Conservation (phyloP, 2,113 vertebrate species). For the Neotragus moschatus region DNA sequence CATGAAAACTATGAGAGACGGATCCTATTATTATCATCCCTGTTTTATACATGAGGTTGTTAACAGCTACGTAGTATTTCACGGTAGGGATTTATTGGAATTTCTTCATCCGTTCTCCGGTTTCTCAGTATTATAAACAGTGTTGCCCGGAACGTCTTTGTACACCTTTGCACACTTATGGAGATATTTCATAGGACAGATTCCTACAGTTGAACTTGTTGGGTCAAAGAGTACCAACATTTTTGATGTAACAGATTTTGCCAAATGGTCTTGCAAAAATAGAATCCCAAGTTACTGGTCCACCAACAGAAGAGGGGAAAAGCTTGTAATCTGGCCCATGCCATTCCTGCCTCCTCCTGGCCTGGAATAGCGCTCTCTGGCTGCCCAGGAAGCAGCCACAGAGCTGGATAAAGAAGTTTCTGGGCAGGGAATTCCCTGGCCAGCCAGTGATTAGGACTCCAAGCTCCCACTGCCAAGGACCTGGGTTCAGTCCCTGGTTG, state of each 20-base stretch:
- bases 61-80: neutral
- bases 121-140: neutral
- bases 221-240: neutral
- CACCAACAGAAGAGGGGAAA: neutral
- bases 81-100: neutral
- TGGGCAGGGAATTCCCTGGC: neutral
- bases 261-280: neutral
- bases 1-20: neutral
- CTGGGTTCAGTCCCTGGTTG: neutral
- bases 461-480: neutral
- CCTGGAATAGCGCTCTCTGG: neutral
- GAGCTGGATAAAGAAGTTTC: neutral
- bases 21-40: neutral
- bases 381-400: neutral
- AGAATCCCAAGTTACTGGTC: neutral
- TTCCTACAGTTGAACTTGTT: neutral
- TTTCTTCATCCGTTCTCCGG: neutral
- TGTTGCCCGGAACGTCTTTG: neutral
- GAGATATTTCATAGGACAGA: neutral
- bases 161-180: neutral
- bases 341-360: neutral
- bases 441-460: neutral
- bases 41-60: neutral
- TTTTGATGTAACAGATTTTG: neutral
- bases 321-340: fast-evolving